Conservation (phyloP, 2,113 vertebrate species). For the Datnioides undecimradiatus region DNA sequence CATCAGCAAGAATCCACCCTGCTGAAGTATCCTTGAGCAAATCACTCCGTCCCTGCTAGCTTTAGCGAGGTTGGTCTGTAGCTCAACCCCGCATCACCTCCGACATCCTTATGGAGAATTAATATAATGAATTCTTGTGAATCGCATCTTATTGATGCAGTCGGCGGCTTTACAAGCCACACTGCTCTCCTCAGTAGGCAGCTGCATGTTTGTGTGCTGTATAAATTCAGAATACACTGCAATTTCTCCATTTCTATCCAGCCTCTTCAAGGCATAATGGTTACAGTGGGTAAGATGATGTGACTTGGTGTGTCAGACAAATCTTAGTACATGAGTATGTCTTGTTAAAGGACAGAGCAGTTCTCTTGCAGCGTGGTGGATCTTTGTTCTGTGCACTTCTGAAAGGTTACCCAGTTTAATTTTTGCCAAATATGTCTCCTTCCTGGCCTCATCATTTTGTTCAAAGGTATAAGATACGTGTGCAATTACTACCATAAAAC, state of each 20-base stretch:
- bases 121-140: conserved; percentile 7
- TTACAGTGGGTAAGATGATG: conserved; percentile 24
- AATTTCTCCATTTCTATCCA: not conserved
- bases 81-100: conserved; percentile 47
- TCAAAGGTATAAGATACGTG: conserved; percentile 63
- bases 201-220: not conserved
- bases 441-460: conserved; percentile 52
- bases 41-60: conserved; percentile 31
- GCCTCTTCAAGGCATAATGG: not conserved
- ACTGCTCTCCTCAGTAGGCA: not conserved
- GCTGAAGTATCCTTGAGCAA: conserved; percentile 64
- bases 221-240: conserved; percentile 5
- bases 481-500: conserved; percentile 68
- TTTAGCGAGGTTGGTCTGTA: conserved; percentile 11
- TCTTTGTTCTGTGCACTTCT: conserved; percentile 12
- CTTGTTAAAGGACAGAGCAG: conserved; percentile 20
- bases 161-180: conserved; percentile 3
- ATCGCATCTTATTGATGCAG: conserved; percentile 12
- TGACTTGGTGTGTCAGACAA: conserved; percentile 34
- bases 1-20: conserved; percentile 34
- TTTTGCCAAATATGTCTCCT: conserved; percentile 56
- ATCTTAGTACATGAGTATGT: conserved; percentile 28
- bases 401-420: conserved; percentile 53
- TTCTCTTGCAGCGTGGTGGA: not conserved
- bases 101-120: conserved; percentile 50